Conservation (phyloP, 2,797 vertebrate species). For the Percopsis omiscomaycus region DNA sequence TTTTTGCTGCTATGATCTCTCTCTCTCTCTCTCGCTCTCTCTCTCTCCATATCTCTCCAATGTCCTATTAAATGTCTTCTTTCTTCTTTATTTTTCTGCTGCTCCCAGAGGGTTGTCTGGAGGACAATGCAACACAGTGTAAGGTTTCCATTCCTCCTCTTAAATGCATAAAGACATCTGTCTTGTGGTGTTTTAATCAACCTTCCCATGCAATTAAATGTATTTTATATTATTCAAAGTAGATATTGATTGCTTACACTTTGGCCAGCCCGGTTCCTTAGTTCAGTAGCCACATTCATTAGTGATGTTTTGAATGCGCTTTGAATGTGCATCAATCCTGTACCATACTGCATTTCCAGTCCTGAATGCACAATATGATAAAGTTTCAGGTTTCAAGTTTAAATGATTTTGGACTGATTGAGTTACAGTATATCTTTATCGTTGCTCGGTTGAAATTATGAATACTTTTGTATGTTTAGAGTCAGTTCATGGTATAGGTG, state of each 20-base stretch:
- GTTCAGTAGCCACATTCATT: constrained; percentile 4
- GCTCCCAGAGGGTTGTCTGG: constrained; percentile 98
- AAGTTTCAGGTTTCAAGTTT: too few species aligned
- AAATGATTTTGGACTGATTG: too few species aligned
- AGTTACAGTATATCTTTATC: too few species aligned
- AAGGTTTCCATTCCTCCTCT: constrained; percentile 85
- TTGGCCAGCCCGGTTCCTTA: constrained; percentile 37
- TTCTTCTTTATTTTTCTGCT: constrained; percentile 83
- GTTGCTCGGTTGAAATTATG: too few species aligned
- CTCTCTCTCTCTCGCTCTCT: constrained; percentile 34
- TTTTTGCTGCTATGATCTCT: constrained; percentile 46
- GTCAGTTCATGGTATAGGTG: too few species aligned
- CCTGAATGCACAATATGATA: too few species aligned
- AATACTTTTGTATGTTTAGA: too few species aligned
- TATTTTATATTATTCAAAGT: constrained; percentile 50
- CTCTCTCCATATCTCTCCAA: constrained; percentile 25
- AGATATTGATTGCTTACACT: constrained; percentile 45
- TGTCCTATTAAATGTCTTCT: constrained; percentile 76
- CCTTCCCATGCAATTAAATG: constrained; percentile 18
- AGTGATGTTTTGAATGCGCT: background rate
- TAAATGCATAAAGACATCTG: constrained; percentile 70
- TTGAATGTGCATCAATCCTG: background rate
- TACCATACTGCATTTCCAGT: too few species aligned
- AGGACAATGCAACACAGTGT: constrained; percentile 98
- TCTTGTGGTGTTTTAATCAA: constrained; percentile 71